Conservation (phyloP, 2,797 vertebrate species). For the Pseudochromis fuscus region DNA sequence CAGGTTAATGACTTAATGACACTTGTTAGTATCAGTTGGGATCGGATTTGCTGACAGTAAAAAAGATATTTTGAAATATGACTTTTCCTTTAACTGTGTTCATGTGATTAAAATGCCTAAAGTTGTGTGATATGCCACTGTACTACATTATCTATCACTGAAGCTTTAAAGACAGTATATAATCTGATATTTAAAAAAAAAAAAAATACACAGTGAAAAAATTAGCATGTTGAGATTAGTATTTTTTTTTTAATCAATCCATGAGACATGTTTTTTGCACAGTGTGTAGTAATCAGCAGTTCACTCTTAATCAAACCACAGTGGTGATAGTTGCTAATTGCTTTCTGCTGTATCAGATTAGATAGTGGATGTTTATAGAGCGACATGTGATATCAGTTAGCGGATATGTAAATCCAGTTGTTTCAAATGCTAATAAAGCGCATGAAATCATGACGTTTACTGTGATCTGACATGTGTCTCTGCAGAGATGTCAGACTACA, state of each 20-base stretch:
- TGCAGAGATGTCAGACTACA: constrained; percentile 86
- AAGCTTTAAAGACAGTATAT: constrained; percentile 2
- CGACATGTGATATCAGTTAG: constrained; percentile 35
- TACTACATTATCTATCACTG: constrained; percentile 3
- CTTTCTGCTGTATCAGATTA: constrained; percentile 42
- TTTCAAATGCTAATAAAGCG: constrained; percentile 29
- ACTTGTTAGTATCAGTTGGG: background rate
- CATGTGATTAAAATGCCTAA: constrained; percentile 20
- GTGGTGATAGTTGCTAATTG: constrained; percentile 30
- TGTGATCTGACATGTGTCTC: constrained; percentile 23
- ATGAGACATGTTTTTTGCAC: background rate
- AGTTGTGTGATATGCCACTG: background rate
- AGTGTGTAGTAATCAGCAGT: constrained; percentile 1
- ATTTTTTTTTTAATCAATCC: constrained; percentile 35
- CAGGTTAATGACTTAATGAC: background rate
- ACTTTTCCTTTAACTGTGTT: constrained; percentile 22
- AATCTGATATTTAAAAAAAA: constrained; percentile 1
- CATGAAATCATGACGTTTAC: constrained; percentile 9
- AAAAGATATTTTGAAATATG: background rate
- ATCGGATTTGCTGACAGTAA: constrained; percentile 1
- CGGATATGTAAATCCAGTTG: constrained; percentile 36
- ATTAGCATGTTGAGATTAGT: constrained; percentile 1
- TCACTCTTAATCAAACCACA: constrained; percentile 30
- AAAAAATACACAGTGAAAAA: background rate
- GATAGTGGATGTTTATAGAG: constrained; percentile 9